Percentiles rank a stretch among this genome's conserved stretches.
phyloP scores from a whole-genome alignment of 2,888 invertebrate genomes.

The Malachius bipustulatus region DNA sequence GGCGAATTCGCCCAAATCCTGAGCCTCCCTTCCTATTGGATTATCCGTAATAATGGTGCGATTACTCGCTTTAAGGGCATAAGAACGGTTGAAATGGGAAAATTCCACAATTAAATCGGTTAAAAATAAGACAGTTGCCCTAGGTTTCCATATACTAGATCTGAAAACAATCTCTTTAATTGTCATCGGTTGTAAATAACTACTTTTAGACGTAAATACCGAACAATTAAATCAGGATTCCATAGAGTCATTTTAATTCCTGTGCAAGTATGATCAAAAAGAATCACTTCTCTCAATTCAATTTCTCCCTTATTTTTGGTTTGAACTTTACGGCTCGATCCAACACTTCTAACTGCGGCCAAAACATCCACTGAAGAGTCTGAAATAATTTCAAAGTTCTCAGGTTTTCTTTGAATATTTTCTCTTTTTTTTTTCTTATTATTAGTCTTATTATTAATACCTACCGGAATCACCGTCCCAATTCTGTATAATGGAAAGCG shows the following conservation, averaged over 20 bases:
- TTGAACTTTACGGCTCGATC: constrained; percentile 48
- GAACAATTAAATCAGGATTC: constrained; percentile 57
- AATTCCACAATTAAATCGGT: constrained; percentile 54
- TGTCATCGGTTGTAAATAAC: not conserved
- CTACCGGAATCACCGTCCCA: constrained; percentile 23
- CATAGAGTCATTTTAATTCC: constrained; percentile 53
- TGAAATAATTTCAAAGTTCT: constrained; percentile 10
- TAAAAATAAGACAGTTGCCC: constrained; percentile 57
- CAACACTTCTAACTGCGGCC: constrained; percentile 51
- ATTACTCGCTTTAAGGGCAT: constrained; percentile 39
- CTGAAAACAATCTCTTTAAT: constrained; percentile 28
- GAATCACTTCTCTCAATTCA: constrained; percentile 52
- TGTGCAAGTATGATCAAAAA: constrained; percentile 49
- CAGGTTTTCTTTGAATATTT: too few species aligned
- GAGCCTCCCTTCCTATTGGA: constrained; percentile 53
- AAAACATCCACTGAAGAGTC: constrained; percentile 52
- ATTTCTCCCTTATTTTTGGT: constrained; percentile 47
- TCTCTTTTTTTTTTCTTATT: too few species aligned
- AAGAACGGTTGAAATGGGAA: constrained; percentile 42
- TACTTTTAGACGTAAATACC: constrained; percentile 31
- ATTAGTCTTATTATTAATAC: not conserved
- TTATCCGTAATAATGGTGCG: constrained; percentile 61
- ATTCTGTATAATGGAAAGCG: constrained; percentile 44
- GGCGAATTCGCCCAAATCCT: constrained; percentile 43
- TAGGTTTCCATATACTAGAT: constrained; percentile 54